Base-by-base conservation (phyloP, 2,113 vertebrate species). In the Tinamus guttatus region DNA sequence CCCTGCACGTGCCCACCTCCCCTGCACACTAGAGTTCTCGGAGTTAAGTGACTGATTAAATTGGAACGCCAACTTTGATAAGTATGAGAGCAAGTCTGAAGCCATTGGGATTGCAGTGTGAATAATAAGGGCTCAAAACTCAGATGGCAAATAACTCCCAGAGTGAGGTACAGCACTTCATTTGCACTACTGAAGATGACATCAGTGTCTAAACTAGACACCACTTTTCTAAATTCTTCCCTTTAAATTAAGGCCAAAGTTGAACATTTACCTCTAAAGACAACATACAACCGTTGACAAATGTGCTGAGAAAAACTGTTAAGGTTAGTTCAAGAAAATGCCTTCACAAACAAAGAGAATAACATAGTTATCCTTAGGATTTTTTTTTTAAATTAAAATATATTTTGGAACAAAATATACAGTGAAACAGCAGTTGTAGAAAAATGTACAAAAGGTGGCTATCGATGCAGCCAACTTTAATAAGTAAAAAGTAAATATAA, bases 401-500 rank as follows among this genome's bases (percentile, higher is more conserved):
- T 74, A 89, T 83, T 97, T 95, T 89, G 51, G 49, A 95, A 80
- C 17, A 43, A 91, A 52, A 73, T 59, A 25, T 22, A 60, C 59
- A 82, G 38, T 76, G 28, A 95, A 81, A 74, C 13, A 45, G 51
- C 40, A 94, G 83, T 54, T 25, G 7, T 65, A 94, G 64, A 91
- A 97, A 96, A 94, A 36, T 86, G 74, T 89, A 95, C 90, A 96
- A 74, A 21, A 89, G 94, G 41, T 45, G 49, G 4, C 8, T 78
- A 34, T 40, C 24, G 51, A 92, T 6, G 45, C 19, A 77, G 95
- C 41, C 54, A 79, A 54, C 11, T 78, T 77, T 30, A 92, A 20
- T 76, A 93, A 68, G 76, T 94, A 91, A 49, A 85, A 68, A 63
- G 28, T 41, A 79, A 56, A 81, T n/a, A 85, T 36, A 62, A 90